Evolutionary conservation across 2,113 vertebrate genomes (phyloP).

Genomic region (Hemiprocne comata): DNA sequence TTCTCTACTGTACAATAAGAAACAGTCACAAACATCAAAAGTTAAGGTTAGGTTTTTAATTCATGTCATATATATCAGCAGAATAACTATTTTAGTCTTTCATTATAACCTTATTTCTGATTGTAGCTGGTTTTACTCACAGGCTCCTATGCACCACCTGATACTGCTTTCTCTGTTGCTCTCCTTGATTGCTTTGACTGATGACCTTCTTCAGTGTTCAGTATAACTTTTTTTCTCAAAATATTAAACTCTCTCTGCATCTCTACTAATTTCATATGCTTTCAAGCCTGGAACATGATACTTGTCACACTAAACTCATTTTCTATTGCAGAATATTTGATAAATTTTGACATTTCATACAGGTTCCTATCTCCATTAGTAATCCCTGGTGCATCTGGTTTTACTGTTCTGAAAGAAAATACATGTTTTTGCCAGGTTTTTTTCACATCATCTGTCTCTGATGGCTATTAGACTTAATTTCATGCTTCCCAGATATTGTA

Average conservation of each 20-base stretch:
- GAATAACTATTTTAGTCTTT: neutral
- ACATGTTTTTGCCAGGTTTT: constrained; percentile 24
- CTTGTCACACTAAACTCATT: constrained; percentile 1
- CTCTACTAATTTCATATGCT: neutral
- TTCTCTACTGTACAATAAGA: neutral
- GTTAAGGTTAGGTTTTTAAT: neutral
- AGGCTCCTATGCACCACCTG: neutral
- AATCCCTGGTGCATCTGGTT: neutral
- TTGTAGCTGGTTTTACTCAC: neutral
- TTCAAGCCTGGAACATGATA: neutral
- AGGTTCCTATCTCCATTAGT: neutral
- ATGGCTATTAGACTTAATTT: neutral
- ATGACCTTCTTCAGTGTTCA: neutral
- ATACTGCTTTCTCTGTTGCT: neutral
- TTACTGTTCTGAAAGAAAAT: constrained; percentile 45
- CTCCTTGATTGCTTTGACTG: neutral
- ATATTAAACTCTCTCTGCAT: neutral
- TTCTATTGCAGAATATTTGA: constrained; percentile 21
- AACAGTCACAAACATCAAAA: neutral
- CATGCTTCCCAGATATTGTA: neutral
- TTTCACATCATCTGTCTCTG: neutral
- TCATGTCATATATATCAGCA: neutral
- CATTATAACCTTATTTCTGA: neutral
- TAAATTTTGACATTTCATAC: neutral
- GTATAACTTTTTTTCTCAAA: neutral